Base-by-base conservation (phyloP, 2,888 invertebrate genomes). In the Diaphora mendica region DNA sequence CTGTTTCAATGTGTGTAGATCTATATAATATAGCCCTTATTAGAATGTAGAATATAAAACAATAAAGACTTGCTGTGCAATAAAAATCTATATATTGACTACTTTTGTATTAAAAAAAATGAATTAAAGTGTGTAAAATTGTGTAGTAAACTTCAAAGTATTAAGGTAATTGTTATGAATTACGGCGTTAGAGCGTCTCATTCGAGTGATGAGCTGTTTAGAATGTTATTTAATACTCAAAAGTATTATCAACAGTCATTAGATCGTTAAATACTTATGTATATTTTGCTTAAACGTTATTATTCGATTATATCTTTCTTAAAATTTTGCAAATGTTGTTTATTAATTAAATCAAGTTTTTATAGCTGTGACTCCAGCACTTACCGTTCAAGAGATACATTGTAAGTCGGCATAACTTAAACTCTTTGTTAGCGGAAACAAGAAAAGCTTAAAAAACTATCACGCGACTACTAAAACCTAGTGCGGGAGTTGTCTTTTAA, bases 281-380 rank as follows among this genome's bases (percentile, higher is more conserved):
- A 74, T 82, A 78, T 79, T 75, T 79, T 80, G 75, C 74, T 73
- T 78, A 75, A 11, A 68, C 68, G 68, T 79, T 78, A 74, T 71
- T 73, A 82, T 70, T 75, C 30, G 8, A 48, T 70, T 77, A 71
- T 82, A 80, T 76, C 72, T 74, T 79, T 73, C 64, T 72, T 79
- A 71, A 76, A 79, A 65, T 72, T 70, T 73, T 72, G 66, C 72
- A 74, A 62, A 48, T 79, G 64, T 76, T 73, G 20, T 42, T 67
- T 65, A 51, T 68, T 77, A 39, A 73, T 66, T 66, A 73, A 75
- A 78, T 78, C 66, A 64, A 64, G 64, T 84, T 77, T 77, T 76
- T 66, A 62, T 23, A 67, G 64, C 26, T 64, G 64, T 51, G 26
- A 17, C 48, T 67, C 35, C 62, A 64, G 48, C 9, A 13, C 23